Evolutionary conservation across 2,888 invertebrate species (phyloP), one percentile per base, ranked within the genome.

Genomic region (Cremastinae sp.): DNA sequence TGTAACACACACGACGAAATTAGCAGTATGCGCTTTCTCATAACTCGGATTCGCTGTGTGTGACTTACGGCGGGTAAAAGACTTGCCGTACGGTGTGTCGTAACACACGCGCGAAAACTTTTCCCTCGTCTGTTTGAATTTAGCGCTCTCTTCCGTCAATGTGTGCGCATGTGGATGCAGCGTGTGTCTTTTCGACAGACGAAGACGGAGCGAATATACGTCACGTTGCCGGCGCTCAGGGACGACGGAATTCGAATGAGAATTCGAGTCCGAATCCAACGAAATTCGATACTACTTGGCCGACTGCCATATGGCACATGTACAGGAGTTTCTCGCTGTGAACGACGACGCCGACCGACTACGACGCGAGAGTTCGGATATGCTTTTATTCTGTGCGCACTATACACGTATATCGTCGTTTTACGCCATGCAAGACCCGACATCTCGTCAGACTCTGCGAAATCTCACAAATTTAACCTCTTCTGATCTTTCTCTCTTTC

Each of bases 271-370:
- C 73, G 76, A 76, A 79, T 76, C 75, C 75, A 43, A 56, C 58
- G 79, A 79, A 80, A 80, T 80, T 78, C 79, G 78, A 80, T 79
- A 76, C 80, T 74, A 75, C 71, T 79, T 80, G 80, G 80, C 75
- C 64, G 59, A 45, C 56, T 73, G 78, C 80, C 80, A 80, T 73
- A 70, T 75, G 78, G 78, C 73, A 78, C 68, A 64, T 71, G 71
- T 56, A 36, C 59, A 47, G 49, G 64, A 53, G 51, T 20, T 20
- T 34, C 49, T 14, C 36, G 54, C 61, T 49, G 53, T 51, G 41
- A n/a, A 28, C 28, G 43, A 51, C 53, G 65, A 41, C 64, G n/a
- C n/a, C n/a, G n/a, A n/a, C n/a, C n/a, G 53, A 53, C 43, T 2
- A 43, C 43, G 43, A 43, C 43, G n/a, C n/a, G 53, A 53, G 68